A percentile compares a stretch with the other conserved stretches of the same genome.
phyloP scores from a whole-genome alignment of 2,888 invertebrate genomes.

The Drosophila borealis region DNA sequence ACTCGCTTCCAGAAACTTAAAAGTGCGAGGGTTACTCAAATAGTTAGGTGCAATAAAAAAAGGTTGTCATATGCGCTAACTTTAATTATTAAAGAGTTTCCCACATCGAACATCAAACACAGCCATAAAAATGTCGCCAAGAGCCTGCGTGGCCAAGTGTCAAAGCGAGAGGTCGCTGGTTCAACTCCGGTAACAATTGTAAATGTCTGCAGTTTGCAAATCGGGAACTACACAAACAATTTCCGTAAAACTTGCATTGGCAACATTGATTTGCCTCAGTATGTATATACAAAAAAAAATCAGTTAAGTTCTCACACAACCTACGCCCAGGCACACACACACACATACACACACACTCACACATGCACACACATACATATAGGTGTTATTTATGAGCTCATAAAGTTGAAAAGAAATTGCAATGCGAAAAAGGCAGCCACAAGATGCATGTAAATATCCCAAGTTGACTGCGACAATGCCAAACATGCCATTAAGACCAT shows the following conservation, averaged over 20 bases:
- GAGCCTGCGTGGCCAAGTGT: no score
- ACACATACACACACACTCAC: background rate
- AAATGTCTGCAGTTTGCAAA: no score
- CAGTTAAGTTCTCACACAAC: slow-evolving; percentile 15
- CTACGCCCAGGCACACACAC: background rate
- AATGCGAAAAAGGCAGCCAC: slow-evolving; percentile 54
- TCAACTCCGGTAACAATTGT: no score
- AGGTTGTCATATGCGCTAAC: background rate
- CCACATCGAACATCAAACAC: no score
- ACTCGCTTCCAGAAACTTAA: background rate
- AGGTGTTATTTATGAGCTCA: slow-evolving; percentile 80
- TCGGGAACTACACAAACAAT: no score
- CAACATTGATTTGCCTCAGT: no score
- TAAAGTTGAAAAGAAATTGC: slow-evolving; percentile 71
- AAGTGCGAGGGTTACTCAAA: slow-evolving; percentile 11
- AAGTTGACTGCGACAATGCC: slow-evolving; percentile 75
- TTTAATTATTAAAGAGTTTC: no score
- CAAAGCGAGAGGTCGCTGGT: no score
- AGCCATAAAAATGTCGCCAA: no score
- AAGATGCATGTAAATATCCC: slow-evolving; percentile 56
- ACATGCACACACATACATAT: background rate
- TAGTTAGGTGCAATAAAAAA: background rate
- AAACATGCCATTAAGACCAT: slow-evolving; percentile 75
- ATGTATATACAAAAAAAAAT: background rate
- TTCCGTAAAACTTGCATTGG: no score